Evolutionary conservation across 2,888 invertebrate genomes (phyloP).

Genomic region (Archaeoteleia sp.): DNA sequence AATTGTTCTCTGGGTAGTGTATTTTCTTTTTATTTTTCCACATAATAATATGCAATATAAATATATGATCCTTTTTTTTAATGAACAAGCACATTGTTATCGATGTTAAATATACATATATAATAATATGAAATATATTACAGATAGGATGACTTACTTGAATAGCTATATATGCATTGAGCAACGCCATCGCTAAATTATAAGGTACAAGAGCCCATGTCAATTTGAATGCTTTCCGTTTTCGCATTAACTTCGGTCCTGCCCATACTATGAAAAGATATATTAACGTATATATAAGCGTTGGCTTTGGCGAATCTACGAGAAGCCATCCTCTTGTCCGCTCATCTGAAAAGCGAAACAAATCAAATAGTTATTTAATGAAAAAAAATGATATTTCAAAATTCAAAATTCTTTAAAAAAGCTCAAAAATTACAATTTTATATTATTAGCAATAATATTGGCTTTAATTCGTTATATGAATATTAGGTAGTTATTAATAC

Average conservation of each 20-base stretch:
- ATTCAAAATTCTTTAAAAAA: too few relatives aligned
- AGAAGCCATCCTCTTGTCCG: conserved; percentile 90
- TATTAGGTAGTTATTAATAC: too few relatives aligned
- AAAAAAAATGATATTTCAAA: too few relatives aligned
- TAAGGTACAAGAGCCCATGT: conserved; percentile 87
- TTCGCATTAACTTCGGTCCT: conserved; percentile 88
- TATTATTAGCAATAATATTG: neutral
- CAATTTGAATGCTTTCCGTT: conserved; percentile 84
- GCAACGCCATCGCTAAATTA: conserved; percentile 87
- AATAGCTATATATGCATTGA: conserved; percentile 89
- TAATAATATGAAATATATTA: too few relatives aligned
- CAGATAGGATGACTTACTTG: conserved; percentile 77
- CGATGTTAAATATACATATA: too few relatives aligned
- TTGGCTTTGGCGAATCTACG: conserved; percentile 88
- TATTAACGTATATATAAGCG: conserved; percentile 80
- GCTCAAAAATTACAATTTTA: neutral
- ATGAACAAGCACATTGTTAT: too few relatives aligned
- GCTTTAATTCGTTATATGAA: too few relatives aligned
- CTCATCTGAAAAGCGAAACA: conserved; percentile 82
- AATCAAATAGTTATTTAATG: too few relatives aligned
- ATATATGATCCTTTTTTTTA: neutral
- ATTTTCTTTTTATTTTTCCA: too few relatives aligned
- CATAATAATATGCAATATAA: too few relatives aligned
- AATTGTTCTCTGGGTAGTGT: too few relatives aligned
- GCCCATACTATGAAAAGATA: conserved; percentile 87